Percentiles rank a stretch among this genome's conserved stretches.
These are phyloP conservation scores for Psephotus haematonotus DNA, from an alignment of 2,113 vertebrate species.

Conservation along the genomic window DNA sequence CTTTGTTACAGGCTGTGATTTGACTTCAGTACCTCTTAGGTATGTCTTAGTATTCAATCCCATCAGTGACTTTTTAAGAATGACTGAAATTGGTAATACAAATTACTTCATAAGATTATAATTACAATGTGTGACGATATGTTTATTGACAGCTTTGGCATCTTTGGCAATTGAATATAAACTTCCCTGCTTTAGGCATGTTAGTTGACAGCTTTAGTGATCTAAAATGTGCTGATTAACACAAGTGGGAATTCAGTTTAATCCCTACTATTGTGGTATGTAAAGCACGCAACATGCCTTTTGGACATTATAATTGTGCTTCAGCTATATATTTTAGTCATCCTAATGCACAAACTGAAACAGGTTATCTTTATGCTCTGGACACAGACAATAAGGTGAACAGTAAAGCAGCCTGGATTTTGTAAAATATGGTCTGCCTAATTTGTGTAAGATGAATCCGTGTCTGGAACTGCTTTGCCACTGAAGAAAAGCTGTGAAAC, in stretches of 20 bases:
- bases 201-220: not conserved
- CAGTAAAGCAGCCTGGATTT: not conserved
- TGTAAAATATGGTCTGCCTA: not conserved
- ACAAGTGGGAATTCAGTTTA: not conserved
- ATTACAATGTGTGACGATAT: not conserved
- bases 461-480: not conserved
- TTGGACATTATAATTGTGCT: not conserved
- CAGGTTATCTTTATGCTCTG: not conserved
- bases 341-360: not conserved
- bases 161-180: not conserved
- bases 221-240: not conserved
- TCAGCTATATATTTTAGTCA: not conserved
- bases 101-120: not conserved
- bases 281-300: not conserved
- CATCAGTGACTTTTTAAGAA: not conserved
- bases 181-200: not conserved
- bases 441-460: not conserved
- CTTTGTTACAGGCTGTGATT: constrained; percentile 4
- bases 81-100: not conserved
- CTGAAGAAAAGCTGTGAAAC: not conserved
- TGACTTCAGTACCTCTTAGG: not conserved
- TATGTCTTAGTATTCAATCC: not conserved
- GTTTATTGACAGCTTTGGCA: not conserved
- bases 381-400: not conserved
- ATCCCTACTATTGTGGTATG: not conserved